Evolutionary conservation across 2,888 invertebrate genomes (phyloP), one percentile per base, ranked within the genome.

Genomic region (Rhodophaea formosa): DNA sequence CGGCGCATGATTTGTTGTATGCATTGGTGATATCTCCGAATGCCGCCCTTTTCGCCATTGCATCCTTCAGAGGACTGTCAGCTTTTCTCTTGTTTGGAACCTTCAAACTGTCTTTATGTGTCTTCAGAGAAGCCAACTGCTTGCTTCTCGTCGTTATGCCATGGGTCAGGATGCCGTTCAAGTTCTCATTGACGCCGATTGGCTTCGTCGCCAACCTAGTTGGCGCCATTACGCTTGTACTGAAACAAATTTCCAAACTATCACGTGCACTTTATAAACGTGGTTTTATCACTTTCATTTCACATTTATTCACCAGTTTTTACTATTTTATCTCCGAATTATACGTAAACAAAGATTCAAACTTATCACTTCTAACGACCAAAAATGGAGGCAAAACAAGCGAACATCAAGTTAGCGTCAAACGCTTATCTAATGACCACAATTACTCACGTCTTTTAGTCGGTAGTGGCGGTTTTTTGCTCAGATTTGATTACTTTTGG

Each of bases 1-100:
- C 86, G 14, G 75, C 84, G 56, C 72, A 75, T 47, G 88, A 78
- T 68, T 92, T 91, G 70, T 88, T 85, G 67, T 88, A 83, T 64
- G 94, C 95, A 86, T 97, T 97, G 54, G 97, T 96, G 66, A 97
- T 93, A 81, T 97, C 97, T 62, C 96, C 96, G 75, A 98, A 94
- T 3, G 97, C 97, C 45, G 96, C 95, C 71, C 97, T 92, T 81
- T 97, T 97, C 6, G 94, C 93, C 54, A 92, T 93, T 67, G 93
- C 94, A 77, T 95, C 95, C 83, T 95, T 96, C 47, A 94, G 75
- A 5, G 96, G 96, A 58, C 96, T 96, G 64, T 93, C 93, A 1
- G 97, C 97, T 92, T 97, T 97, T 75, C 97, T 92, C 81, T 97
- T 97, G 54, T 92, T 92, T 57, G 93, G 89, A 23, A 88, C 80